Percentiles rank a stretch among this genome's conserved stretches.
Evolutionary conservation across 2,113 vertebrate genomes (phyloP).

Genomic region (Melanocharis versteri): DNA sequence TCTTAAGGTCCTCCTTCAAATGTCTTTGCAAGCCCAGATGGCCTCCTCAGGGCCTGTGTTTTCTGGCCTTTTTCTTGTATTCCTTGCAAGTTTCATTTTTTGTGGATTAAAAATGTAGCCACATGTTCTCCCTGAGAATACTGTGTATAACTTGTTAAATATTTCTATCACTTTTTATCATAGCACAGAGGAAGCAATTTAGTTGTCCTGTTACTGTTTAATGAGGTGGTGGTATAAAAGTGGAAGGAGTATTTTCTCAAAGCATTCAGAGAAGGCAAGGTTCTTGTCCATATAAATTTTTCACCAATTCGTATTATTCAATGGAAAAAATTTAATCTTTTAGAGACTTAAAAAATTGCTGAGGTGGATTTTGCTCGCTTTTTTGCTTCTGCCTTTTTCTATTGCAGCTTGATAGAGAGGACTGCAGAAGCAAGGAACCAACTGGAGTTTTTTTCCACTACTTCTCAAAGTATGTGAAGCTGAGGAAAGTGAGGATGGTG

Average conservation of each 20-base stretch:
- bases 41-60: background rate
- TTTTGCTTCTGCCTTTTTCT: background rate
- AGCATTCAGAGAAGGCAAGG: background rate
- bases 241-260: background rate
- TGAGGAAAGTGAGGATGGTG: background rate
- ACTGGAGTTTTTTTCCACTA: background rate
- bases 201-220: background rate
- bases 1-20: background rate
- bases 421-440: background rate
- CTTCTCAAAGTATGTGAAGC: background rate
- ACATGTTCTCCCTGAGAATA: background rate
- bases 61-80: background rate
- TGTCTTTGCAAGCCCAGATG: background rate
- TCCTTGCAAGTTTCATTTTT: background rate
- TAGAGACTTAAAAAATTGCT: background rate
- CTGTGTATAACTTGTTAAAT: background rate
- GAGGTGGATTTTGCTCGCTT: background rate
- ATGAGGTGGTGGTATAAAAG: background rate
- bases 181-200: background rate
- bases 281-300: background rate
- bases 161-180: background rate
- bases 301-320: background rate
- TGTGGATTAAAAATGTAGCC: background rate
- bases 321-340: background rate
- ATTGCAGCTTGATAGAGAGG: background rate